Evolutionary conservation across 2,113 vertebrate genomes (phyloP), one percentile per base, ranked within the genome.

Genomic region (Apeltes quadracus): DNA sequence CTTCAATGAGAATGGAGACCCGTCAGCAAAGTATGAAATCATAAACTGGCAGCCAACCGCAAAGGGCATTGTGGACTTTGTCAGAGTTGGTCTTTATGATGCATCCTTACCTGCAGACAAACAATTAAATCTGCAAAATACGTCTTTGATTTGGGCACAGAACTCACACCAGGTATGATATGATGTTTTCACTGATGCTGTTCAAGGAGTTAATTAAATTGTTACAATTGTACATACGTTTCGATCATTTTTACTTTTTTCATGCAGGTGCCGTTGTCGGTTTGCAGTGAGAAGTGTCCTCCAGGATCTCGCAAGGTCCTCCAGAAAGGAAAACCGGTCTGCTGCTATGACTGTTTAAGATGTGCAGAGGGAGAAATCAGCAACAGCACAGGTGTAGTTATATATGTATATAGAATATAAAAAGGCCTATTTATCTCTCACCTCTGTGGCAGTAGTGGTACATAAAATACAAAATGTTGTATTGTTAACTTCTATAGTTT

Each of bases 341-440:
- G 92, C 85, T 93, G 92, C 76, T 93, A 92, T 73, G 92, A 93
- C 82, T 93, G 92, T 67, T 64, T 91, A 29, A 72, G 72, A 51
- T 93, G 92, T 86, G 85, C 90, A 72, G 91, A 90, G 16, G 92
- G 92, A 74, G 90, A 93, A 55, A 90, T 91, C 5, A 93, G 90
- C 72, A 92, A 93, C 75, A 79, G 1, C 0, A 83, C 91, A 90
- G 88, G 88, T 90, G 3, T 3, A 10, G 51, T 82, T 3, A 10
- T 27, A 27, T 27, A 29, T 15, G 15, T 15, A 15, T 1, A 8
- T 54, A 27, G 25, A 25, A 27, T 0, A 27, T 53, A 25, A 41
- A 61, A 25, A 7, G 12, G n/a, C 11, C 32, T 36, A 20, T 15
- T 9, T 32, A 46, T n/a, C n/a, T 6, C 3, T 58, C 34, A 13